phyloP scores from a whole-genome alignment of 2,113 vertebrate genomes.

The Gavia stellata region DNA sequence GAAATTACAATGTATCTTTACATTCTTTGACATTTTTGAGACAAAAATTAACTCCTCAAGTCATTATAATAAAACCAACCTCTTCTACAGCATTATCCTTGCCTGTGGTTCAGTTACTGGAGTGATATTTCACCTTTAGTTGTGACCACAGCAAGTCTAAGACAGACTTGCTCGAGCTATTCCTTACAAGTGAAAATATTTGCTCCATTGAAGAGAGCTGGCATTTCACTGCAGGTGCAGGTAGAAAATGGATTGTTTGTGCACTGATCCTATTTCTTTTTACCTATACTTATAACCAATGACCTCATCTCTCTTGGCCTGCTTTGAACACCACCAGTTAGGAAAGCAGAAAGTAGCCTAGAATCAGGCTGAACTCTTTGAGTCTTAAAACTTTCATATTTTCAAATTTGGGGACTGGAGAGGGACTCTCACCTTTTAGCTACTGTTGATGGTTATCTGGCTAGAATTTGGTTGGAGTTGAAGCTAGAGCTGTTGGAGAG shows the following conservation, averaged over 20 bases:
- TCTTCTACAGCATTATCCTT: neutral
- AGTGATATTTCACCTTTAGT: neutral
- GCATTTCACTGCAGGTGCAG: neutral
- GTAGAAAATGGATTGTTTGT: neutral
- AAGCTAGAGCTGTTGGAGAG: neutral
- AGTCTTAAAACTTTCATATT: neutral
- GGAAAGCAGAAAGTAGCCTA: neutral
- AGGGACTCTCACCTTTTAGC: neutral
- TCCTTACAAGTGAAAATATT: neutral
- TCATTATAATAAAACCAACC: neutral
- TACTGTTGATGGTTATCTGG: neutral
- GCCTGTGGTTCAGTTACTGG: neutral
- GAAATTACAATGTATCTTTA: neutral
- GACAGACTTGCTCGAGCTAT: neutral
- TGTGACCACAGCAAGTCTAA: neutral
- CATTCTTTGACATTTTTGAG: neutral
- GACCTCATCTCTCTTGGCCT: neutral
- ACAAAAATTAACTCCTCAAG: neutral
- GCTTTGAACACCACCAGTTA: neutral
- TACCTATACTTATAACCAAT: neutral
- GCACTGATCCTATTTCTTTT: neutral
- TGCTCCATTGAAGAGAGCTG: neutral
- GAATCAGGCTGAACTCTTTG: neutral
- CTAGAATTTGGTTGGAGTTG: neutral
- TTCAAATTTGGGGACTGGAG: neutral